Percentiles rank a stretch among this genome's conserved stretches.
These are phyloP conservation scores for Sternarchorhynchus goeldii DNA, from an alignment of 2,797 vertebrate species.

Conservation along the genomic window DNA sequence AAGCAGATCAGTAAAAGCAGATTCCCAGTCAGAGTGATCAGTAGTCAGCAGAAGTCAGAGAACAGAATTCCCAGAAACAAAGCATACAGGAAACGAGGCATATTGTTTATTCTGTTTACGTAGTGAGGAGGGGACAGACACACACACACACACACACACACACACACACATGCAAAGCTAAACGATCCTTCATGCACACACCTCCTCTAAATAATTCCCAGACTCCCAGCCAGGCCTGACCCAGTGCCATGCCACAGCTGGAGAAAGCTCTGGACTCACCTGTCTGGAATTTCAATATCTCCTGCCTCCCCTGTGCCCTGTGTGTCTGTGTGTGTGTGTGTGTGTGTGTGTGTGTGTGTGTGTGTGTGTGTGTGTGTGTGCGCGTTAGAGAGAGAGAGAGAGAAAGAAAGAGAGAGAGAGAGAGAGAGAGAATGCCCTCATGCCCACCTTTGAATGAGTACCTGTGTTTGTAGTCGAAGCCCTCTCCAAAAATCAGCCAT, in stretches of 20 bases:
- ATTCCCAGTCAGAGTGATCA: neutral
- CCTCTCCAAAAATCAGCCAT: constrained; percentile 27
- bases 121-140: constrained; percentile 1
- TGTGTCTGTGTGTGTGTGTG: neutral
- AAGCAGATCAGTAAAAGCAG: neutral
- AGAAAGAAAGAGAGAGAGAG: no score
- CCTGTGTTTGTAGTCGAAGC: neutral
- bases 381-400: no score
- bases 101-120: constrained; percentile 19
- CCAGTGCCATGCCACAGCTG: constrained; percentile 1
- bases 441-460: no score
- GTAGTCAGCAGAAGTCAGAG: neutral
- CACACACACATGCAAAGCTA: constrained; percentile 6
- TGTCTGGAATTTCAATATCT: constrained; percentile 3
- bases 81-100: neutral
- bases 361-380: no score
- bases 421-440: no score
- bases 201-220: constrained; percentile 35
- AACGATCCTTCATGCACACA: constrained; percentile 3
- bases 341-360: neutral
- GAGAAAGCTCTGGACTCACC: constrained; percentile 17
- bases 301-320: neutral
- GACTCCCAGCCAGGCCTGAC: constrained; percentile 23
- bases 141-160: constrained; percentile 9
- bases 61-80: constrained; percentile 3